Evolutionary conservation across 64 coral and sea anemone genomes (phyloP).

Genomic region (Pocillopora damicornis): DNA sequence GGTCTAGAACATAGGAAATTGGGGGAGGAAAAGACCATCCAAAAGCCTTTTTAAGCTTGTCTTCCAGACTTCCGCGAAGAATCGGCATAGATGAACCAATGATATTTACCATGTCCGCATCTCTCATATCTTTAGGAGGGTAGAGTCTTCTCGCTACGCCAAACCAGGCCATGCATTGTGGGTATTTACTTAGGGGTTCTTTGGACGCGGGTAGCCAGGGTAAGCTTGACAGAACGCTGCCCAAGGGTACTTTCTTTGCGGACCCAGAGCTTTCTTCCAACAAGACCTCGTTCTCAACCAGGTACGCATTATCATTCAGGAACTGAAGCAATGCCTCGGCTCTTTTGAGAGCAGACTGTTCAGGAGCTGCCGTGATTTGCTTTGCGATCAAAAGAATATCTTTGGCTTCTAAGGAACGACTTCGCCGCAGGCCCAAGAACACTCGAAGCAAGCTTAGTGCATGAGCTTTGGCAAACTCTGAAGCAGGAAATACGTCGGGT

Average conservation of each 20-base stretch:
- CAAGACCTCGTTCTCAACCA: conserved; percentile 59
- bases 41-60: conserved; percentile 76
- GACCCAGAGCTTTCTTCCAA: conserved; percentile 13
- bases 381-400: conserved; percentile 70
- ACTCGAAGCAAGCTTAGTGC: conserved; percentile 77
- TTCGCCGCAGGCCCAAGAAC: conserved; percentile 79
- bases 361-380: conserved; percentile 54
- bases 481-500: conserved; percentile 59
- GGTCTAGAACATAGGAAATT: conserved; percentile 39
- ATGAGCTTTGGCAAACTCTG: conserved; percentile 72
- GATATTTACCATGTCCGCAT: conserved; percentile 57
- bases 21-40: conserved; percentile 82
- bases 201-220: conserved; percentile 71
- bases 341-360: conserved; percentile 57
- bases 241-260: conserved; percentile 13
- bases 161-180: conserved; percentile 76
- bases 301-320: conserved; percentile 66
- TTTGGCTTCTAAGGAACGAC: conserved; percentile 60
- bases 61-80: conserved; percentile 50
- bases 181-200: conserved; percentile 72
- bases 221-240: conserved; percentile 39
- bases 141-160: conserved; percentile 39
- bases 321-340: conserved; percentile 72
- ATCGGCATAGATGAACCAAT: conserved; percentile 81
- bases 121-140: conserved; percentile 76